Base-by-base conservation (phyloP, 2,797 vertebrate species). In the Benthosema pterotum region DNA sequence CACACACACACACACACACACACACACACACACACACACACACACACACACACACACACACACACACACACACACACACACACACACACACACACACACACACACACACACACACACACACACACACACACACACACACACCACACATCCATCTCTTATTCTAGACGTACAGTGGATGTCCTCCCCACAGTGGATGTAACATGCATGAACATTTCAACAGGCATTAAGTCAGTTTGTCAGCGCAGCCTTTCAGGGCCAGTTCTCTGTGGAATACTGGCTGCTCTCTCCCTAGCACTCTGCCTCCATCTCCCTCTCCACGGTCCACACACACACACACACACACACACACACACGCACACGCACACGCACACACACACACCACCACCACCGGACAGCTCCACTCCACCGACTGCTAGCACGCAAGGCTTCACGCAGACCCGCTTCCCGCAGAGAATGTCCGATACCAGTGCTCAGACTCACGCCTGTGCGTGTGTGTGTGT, bases 171-270 rank as follows among this genome's bases (percentile, higher is more conserved):
- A 32, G 32, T 32, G 32, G 32, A 32, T 42, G 18, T 57, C 25
- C 8, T 52, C 8, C 19, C 17, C 46, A 32, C 17, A 32, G 15
- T 43, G 6, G 6, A 0, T 16, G 14, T 2, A 19, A 7, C 42
- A 22, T 16, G 17, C 57, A 43, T 8, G 28, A 54, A 75, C 63
- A 77, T 65, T 77, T 42, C 45, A 57, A 63, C 66, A 65, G 55
- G 59, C 50, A 67, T 75, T 63, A 52, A 57, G 67, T 81, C 64
- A 74, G 48, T 0, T 50, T 42, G 69, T 70, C 63, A 52, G 11
- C 17, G 17, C 18, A 17, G 7, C 15, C 51, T 62, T 50, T 63
- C n/a, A 52, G 14, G 32, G 47, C 43, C 42, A 6, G 46, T 11
- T 11, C 48, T 9, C 0, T 32, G 51, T 58, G 13, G 50, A 65